Evolutionary conservation across 2,797 vertebrate genomes (phyloP).

Genomic region (Scolopax rusticola): DNA sequence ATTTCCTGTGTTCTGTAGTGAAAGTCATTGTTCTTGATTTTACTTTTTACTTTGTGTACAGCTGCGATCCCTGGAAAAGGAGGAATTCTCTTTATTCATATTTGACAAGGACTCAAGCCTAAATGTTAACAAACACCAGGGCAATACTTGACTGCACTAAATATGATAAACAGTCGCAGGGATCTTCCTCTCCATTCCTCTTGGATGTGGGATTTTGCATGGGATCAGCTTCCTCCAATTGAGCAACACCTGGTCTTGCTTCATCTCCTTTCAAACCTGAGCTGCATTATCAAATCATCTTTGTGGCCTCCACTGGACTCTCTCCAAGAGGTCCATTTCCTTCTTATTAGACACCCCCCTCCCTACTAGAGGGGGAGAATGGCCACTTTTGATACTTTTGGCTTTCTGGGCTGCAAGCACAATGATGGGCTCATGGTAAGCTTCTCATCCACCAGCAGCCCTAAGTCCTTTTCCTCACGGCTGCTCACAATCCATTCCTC

Average conservation of each 20-base stretch:
- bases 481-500: background rate
- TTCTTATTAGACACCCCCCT: background rate
- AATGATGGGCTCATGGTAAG: background rate
- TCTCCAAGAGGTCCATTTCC: background rate
- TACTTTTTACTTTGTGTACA: background rate
- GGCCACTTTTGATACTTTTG: background rate
- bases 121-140: background rate
- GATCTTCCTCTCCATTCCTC: background rate
- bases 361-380: background rate
- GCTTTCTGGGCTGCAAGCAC: background rate
- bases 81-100: background rate
- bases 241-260: background rate
- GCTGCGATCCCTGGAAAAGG: background rate
- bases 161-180: background rate
- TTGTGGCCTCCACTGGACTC: background rate
- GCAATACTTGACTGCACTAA: background rate
- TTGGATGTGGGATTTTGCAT: background rate
- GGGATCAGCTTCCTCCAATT: background rate
- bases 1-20: slow-evolving; percentile 44
- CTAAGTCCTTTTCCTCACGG: background rate
- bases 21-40: slow-evolving; percentile 14
- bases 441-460: background rate
- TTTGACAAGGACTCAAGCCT: background rate
- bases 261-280: background rate
- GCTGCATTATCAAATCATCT: background rate